phyloP scores from a whole-genome alignment of 2,113 vertebrate genomes.

The Prinia subflava region DNA sequence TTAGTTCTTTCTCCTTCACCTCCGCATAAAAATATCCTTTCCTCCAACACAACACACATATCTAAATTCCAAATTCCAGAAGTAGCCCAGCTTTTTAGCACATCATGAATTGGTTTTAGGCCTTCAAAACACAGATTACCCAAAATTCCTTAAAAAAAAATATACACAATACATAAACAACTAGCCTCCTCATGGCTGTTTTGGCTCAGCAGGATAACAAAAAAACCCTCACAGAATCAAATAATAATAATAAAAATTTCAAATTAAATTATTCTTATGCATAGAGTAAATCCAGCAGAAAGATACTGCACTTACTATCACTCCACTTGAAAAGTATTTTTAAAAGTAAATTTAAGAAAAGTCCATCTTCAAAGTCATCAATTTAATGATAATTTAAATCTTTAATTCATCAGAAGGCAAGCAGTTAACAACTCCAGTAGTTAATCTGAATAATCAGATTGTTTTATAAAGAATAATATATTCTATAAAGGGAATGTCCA shows the following conservation, averaged over 20 bases:
- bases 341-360: not conserved
- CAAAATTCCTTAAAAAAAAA: not conserved
- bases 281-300: not conserved
- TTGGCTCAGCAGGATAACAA: not conserved
- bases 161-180: not conserved
- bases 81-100: not conserved
- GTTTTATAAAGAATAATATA: not conserved
- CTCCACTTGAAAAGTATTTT: not conserved
- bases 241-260: too few relatives aligned
- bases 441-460: not conserved
- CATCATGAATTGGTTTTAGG: not conserved
- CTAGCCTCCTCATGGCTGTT: fast-evolving
- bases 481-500: not conserved
- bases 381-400: not conserved
- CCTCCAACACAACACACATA: not conserved
- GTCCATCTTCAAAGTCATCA: not conserved
- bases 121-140: not conserved
- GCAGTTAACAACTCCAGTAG: not conserved
- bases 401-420: not conserved
- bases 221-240: too few relatives aligned
- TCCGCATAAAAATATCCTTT: not conserved
- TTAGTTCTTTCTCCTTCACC: not conserved
- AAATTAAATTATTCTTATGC: not conserved
- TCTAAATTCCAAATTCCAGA: not conserved
- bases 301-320: not conserved